A percentile compares a stretch with the other conserved stretches of the same genome.
These are phyloP conservation scores for Gadopsis bispinosus DNA, from an alignment of 2,797 vertebrate genomes.

Conservation along the genomic window DNA sequence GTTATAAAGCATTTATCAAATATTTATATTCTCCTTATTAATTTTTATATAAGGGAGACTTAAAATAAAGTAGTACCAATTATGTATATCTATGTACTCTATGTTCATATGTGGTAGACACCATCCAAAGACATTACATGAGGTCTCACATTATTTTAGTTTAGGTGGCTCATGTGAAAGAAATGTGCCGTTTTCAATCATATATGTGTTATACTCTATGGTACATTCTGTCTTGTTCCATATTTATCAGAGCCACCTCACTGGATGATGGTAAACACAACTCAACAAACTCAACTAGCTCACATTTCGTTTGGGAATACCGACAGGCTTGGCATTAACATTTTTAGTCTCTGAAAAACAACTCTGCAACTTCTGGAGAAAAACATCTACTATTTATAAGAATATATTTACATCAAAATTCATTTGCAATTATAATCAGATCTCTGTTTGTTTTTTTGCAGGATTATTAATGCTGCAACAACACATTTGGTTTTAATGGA, in stretches of 20 bases:
- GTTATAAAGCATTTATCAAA: not conserved
- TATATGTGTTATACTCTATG: slow-evolving; percentile 37
- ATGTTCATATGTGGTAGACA: not conserved
- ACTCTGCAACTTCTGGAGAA: slow-evolving; percentile 70
- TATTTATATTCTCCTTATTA: not conserved
- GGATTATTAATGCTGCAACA: slow-evolving; percentile 74
- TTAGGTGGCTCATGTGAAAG: not conserved
- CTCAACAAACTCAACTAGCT: slow-evolving; percentile 71
- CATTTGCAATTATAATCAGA: slow-evolving; percentile 84
- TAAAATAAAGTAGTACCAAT: not conserved
- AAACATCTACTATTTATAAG: slow-evolving; percentile 78
- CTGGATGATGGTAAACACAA: slow-evolving; percentile 60
- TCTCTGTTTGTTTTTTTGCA: slow-evolving; percentile 57
- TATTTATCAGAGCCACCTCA: slow-evolving; percentile 59
- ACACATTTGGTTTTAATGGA: slow-evolving; percentile 78
- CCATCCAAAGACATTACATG: not conserved
- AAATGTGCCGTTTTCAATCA: slow-evolving; percentile 16
- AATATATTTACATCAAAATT: slow-evolving; percentile 74
- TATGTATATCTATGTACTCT: not conserved
- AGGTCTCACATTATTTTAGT: not conserved
- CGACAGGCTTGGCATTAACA: slow-evolving; percentile 67
- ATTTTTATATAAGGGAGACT: not conserved
- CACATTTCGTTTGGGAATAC: slow-evolving; percentile 73
- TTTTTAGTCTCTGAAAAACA: slow-evolving; percentile 75
- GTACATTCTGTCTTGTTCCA: slow-evolving; percentile 40